phyloP scores from a whole-genome alignment of 64 coral and sea anemone species.

The Pachyseris speciosa region DNA sequence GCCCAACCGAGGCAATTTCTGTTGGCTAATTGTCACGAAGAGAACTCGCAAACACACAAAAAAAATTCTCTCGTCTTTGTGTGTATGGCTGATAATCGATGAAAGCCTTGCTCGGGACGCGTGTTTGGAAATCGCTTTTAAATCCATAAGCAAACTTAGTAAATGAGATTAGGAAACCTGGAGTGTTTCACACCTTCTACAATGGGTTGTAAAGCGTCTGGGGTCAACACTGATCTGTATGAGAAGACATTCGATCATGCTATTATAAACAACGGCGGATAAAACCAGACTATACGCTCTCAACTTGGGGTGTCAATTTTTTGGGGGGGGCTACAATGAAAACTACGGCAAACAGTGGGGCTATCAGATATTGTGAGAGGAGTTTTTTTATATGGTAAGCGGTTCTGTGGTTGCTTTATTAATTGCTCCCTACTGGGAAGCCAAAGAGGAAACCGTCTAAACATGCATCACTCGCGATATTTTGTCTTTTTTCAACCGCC shows the following conservation, averaged over 20 bases:
- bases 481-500: neutral
- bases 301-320: neutral
- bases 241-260: neutral
- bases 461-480: neutral
- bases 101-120: neutral
- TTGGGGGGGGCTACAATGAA: neutral
- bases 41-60: too few species aligned
- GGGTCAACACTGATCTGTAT: slow-evolving; percentile 15
- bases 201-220: slow-evolving; percentile 30
- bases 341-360: neutral
- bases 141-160: slow-evolving; percentile 33
- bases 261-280: neutral
- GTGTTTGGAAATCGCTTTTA: slow-evolving; percentile 37
- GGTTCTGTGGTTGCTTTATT: slow-evolving; percentile 70
- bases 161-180: slow-evolving; percentile 57
- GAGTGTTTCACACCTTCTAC: slow-evolving; percentile 18
- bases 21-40: slow-evolving; percentile 19
- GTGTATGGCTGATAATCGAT: neutral
- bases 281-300: neutral
- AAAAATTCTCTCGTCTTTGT: neutral
- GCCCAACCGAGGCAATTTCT: slow-evolving; percentile 19
- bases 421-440: slow-evolving; percentile 87
- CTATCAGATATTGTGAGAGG: slow-evolving; percentile 3
- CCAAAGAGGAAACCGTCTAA: slow-evolving; percentile 20
- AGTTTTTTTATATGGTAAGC: slow-evolving; percentile 27